Evolutionary conservation across 1,140 invertebrate species (phyloP).

Genomic region (Sinonovacula constricta): DNA sequence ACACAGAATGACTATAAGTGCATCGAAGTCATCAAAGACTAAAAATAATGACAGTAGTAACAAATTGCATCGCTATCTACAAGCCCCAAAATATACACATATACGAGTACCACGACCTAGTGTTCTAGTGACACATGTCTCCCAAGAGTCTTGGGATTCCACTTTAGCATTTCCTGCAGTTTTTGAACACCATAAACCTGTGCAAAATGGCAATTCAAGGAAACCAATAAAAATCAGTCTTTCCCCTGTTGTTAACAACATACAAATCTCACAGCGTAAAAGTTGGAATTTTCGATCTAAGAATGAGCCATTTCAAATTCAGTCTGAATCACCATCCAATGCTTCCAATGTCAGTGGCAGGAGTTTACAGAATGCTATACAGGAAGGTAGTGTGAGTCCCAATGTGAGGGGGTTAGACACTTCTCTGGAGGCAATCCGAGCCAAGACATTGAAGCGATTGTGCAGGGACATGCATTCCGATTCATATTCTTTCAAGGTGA

Average conservation of each 20-base stretch:
- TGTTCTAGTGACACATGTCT: slow-evolving; percentile 25
- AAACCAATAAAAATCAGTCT: slow-evolving; percentile 30
- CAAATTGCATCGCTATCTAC: too few species aligned
- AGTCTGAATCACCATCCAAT: neutral
- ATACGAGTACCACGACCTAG: slow-evolving; percentile 20
- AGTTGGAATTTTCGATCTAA: slow-evolving; percentile 34
- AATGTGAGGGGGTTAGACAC: neutral
- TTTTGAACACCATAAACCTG: neutral
- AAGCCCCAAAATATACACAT: slow-evolving; percentile 41
- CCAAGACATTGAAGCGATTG: neutral
- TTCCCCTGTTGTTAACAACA: slow-evolving; percentile 2
- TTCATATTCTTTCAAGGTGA: neutral
- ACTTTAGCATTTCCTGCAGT: slow-evolving; percentile 24
- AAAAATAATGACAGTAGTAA: too few species aligned
- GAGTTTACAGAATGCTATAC: slow-evolving; percentile 15
- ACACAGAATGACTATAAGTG: too few species aligned
- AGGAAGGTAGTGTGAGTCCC: neutral
- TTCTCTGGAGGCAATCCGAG: slow-evolving; percentile 11
- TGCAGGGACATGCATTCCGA: neutral
- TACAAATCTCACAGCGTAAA: slow-evolving; percentile 21
- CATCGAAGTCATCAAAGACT: too few species aligned
- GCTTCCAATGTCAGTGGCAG: slow-evolving; percentile 26
- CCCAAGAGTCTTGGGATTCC: slow-evolving; percentile 41
- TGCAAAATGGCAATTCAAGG: neutral
- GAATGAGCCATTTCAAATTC: slow-evolving; percentile 30